These are phyloP conservation scores for Abrostola triplasia DNA, from an alignment of 2,888 invertebrate genomes.

Conservation along the genomic window DNA sequence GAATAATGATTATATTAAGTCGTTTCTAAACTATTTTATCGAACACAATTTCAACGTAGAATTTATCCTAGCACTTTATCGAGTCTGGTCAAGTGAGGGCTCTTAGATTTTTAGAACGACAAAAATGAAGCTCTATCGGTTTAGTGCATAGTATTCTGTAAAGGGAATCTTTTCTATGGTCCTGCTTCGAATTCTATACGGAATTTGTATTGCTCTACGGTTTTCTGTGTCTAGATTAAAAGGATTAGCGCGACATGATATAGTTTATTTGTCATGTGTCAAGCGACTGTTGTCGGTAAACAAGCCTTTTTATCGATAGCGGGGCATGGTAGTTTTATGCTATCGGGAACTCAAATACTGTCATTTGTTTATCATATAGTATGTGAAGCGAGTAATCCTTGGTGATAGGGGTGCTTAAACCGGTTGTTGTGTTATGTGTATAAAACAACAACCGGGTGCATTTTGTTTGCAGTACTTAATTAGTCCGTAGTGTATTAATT, in stretches of 20 bases:
- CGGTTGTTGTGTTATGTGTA: conserved; percentile 11
- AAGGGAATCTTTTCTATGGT: too few relatives aligned
- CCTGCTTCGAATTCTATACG: too few relatives aligned
- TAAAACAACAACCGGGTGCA: neutral
- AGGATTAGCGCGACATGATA: too few relatives aligned
- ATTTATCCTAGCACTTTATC: conserved; percentile 4
- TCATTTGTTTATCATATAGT: conserved; percentile 45
- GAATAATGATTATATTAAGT: conserved; percentile 6
- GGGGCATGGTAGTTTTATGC: conserved; percentile 19
- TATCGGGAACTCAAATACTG: conserved; percentile 44
- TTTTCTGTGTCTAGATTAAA: too few relatives aligned
- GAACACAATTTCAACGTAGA: conserved; percentile 4
- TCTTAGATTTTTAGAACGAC: too few relatives aligned
- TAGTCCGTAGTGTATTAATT: too few relatives aligned
- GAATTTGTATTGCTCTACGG: too few relatives aligned
- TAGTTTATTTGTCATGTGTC: too few relatives aligned
- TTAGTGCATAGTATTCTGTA: too few relatives aligned
- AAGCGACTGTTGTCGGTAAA: neutral
- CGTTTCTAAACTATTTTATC: conserved; percentile 3
- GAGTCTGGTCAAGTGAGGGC: conserved; percentile 1
- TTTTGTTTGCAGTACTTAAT: too few relatives aligned
- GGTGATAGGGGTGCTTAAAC: conserved; percentile 1
- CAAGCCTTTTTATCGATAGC: conserved; percentile 24
- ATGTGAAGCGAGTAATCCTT: conserved; percentile 19
- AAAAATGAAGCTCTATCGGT: too few relatives aligned